These are phyloP conservation scores for Pseudomugil tenellus DNA, from an alignment of 2,797 vertebrate genomes.

Conservation along the genomic window DNA sequence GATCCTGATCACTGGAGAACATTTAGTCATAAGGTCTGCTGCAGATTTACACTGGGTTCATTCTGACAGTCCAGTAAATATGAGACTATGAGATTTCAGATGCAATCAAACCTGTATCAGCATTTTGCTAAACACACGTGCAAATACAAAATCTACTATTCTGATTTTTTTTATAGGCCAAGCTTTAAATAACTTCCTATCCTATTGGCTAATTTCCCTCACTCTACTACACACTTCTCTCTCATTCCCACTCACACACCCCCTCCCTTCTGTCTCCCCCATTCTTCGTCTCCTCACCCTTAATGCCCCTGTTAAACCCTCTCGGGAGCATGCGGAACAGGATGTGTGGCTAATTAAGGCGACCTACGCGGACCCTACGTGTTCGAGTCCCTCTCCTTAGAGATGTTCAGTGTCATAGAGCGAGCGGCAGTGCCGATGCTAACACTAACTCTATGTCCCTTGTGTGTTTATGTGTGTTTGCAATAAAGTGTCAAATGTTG, in stretches of 20 bases:
- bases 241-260: conserved; percentile 16
- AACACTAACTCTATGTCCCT: conserved; percentile 59
- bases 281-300: conserved; percentile 60
- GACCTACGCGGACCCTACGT: conserved; percentile 62
- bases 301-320: conserved; percentile 63
- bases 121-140: conserved; percentile 18
- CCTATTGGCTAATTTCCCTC: conserved; percentile 66
- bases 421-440: conserved; percentile 33
- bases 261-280: conserved; percentile 37
- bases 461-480: conserved; percentile 48
- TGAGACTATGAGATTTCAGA: conserved; percentile 24
- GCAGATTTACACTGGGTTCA: conserved; percentile 19
- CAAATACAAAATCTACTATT: conserved; percentile 44
- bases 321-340: conserved; percentile 47
- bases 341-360: conserved; percentile 79
- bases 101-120: conserved; percentile 24
- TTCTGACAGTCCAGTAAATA: conserved; percentile 5
- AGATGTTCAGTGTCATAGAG: conserved; percentile 65
- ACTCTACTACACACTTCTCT: conserved; percentile 54
- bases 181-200: conserved; percentile 80
- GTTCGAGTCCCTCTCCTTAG: conserved; percentile 68
- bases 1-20: conserved; percentile 65
- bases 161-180: conserved; percentile 74
- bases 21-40: conserved; percentile 42
- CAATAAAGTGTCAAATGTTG: conserved; percentile 51